Conservation (phyloP, 2,797 vertebrate species). For the Manis javanica region DNA sequence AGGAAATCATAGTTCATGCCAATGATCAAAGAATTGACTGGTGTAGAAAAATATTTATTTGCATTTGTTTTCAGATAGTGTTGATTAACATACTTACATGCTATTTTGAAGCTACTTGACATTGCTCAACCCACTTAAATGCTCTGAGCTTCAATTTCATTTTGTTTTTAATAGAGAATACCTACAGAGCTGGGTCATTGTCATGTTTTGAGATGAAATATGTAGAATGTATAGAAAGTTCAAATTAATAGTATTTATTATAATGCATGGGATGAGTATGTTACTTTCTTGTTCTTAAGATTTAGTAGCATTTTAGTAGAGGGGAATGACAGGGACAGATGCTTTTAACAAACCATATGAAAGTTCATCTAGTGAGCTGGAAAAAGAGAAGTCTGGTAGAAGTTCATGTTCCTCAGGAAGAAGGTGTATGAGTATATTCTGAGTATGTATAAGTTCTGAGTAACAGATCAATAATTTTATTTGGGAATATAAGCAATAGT, state of each 20-base stretch:
- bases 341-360: neutral
- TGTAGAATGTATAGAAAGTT: neutral
- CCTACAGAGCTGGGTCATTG: too few species aligned
- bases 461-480: neutral
- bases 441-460: neutral
- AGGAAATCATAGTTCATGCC: neutral
- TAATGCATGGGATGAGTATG: neutral
- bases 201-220: neutral
- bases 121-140: neutral
- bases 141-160: neutral
- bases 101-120: neutral
- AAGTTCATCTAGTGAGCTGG: neutral
- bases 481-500: neutral
- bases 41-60: neutral
- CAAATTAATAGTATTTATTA: neutral
- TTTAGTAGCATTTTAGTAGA: neutral
- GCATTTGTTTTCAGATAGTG: neutral
- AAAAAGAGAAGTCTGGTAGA: neutral
- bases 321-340: fast-evolving
- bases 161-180: neutral
- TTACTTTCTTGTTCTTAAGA: neutral
- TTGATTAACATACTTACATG: neutral
- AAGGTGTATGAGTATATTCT: neutral
- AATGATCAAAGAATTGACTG: neutral
- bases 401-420: neutral